phyloP scores from a whole-genome alignment of 2,113 vertebrate genomes.

The Rhea pennata region DNA sequence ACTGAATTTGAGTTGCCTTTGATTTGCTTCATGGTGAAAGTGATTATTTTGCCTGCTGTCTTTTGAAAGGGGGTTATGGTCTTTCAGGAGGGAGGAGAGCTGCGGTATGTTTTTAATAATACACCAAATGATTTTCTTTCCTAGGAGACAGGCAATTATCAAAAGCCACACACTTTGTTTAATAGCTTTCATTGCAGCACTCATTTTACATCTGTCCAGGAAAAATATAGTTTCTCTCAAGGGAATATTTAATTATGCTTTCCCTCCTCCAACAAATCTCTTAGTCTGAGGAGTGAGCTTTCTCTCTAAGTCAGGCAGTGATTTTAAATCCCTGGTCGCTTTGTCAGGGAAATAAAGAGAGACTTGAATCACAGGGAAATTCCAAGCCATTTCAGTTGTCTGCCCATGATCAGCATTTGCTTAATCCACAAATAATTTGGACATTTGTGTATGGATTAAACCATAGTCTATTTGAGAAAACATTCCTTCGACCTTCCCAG shows the following conservation, averaged over 20 bases:
- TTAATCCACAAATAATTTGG: background rate
- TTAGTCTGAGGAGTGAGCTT: background rate
- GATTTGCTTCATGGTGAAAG: background rate
- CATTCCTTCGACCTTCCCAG: background rate
- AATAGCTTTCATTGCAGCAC: background rate
- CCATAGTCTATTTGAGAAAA: background rate
- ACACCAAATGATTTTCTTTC: background rate
- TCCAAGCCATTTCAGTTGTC: background rate
- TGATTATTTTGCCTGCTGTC: background rate
- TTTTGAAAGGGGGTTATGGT: background rate
- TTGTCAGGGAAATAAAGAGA: accelerated
- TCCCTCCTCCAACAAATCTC: background rate
- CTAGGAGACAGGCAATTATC: background rate
- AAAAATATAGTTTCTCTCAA: background rate
- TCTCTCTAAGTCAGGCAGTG: background rate
- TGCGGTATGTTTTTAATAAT: background rate
- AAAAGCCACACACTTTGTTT: background rate
- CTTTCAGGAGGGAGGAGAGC: background rate
- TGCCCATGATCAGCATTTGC: background rate
- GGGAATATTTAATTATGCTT: background rate
- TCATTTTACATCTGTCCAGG: background rate
- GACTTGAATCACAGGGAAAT: background rate
- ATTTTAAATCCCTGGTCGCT: background rate
- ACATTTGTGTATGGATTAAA: background rate
- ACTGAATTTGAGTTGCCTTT: background rate